These are phyloP conservation scores for Amazona guildingii DNA, from an alignment of 2,113 vertebrate species.

Conservation along the genomic window DNA sequence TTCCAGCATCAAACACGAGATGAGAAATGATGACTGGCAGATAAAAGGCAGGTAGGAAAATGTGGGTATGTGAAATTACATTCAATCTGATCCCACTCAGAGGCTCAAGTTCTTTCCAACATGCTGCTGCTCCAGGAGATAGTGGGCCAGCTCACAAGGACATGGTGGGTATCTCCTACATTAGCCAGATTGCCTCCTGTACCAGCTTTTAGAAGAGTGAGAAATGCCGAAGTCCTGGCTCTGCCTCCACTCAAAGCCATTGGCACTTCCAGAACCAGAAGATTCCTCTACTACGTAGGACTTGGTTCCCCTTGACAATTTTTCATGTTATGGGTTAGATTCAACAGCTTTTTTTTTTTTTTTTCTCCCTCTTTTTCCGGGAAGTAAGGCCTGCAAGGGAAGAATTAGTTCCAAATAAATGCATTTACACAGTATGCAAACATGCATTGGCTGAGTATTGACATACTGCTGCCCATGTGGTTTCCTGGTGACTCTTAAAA, in stretches of 20 bases:
- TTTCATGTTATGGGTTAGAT: neutral
- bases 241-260: neutral
- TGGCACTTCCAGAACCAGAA: neutral
- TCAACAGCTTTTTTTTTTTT: neutral
- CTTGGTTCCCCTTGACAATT: neutral
- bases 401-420: neutral
- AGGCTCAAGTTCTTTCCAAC: neutral
- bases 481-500: neutral
- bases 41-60: neutral
- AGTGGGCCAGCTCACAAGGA: neutral
- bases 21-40: neutral
- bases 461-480: neutral
- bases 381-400: accelerated
- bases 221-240: neutral
- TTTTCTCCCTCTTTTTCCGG: too few species aligned
- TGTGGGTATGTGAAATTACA: neutral
- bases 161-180: neutral
- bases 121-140: neutral
- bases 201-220: neutral
- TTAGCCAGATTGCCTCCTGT: neutral
- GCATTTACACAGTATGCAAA: neutral
- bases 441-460: neutral
- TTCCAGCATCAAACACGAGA: neutral
- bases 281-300: neutral
- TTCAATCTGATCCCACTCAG: neutral